Conservation (phyloP, 2,113 vertebrate species). For the Struthidea cinerea region DNA sequence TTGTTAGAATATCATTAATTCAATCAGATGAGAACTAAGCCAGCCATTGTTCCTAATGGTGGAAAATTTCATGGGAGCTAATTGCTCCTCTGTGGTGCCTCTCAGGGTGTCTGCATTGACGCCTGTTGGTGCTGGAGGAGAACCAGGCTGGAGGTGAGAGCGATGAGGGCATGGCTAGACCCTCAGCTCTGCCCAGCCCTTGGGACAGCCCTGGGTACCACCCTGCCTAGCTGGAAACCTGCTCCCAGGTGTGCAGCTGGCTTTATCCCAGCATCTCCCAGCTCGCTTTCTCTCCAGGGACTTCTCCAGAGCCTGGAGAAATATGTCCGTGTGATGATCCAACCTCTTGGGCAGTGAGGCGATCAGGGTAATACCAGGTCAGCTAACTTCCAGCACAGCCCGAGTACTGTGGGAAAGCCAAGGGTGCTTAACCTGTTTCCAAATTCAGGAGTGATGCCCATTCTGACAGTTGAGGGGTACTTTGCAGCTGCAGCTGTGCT, state of each 20-base stretch:
- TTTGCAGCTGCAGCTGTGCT: not conserved
- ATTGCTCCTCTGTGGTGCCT: not conserved
- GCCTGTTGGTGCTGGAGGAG: not conserved
- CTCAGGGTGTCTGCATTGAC: not conserved
- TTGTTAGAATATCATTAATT: conserved; percentile 16
- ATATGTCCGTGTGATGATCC: not conserved
- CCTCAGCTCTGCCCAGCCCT: not conserved
- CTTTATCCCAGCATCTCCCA: not conserved
- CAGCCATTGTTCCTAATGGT: conserved; percentile 12
- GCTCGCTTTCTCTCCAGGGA: not conserved
- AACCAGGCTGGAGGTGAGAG: not conserved
- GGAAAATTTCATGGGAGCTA: conserved; percentile 12
- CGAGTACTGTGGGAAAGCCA: not conserved
- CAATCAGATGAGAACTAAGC: not conserved
- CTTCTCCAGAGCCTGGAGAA: not conserved
- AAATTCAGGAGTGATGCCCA: not conserved
- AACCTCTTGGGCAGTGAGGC: not conserved
- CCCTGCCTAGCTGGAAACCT: not conserved
- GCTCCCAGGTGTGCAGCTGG: not conserved
- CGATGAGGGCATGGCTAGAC: accelerated
- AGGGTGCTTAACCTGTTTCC: not conserved
- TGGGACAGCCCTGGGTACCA: not conserved
- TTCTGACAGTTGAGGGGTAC: accelerated
- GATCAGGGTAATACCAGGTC: not conserved
- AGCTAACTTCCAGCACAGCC: not conserved